Conservation (phyloP, 2,113 vertebrate genomes). For the Nicator chloris region DNA sequence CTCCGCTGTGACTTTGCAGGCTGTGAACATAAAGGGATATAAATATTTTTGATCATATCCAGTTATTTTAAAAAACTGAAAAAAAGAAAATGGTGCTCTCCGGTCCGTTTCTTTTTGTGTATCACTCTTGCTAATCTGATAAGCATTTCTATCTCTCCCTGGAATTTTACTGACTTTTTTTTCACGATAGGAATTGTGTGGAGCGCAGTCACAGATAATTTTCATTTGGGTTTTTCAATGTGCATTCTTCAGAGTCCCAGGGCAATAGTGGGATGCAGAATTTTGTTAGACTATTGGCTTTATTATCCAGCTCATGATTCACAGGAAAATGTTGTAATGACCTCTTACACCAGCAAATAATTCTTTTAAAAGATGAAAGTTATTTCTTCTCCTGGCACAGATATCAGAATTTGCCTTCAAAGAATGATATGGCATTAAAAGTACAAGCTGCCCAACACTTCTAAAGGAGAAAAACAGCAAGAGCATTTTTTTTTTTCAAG, state of each 20-base stretch:
- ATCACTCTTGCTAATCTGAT: neutral
- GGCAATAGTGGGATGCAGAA: conserved; percentile 18
- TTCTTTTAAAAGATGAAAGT: conserved; percentile 57
- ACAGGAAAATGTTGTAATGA: conserved; percentile 53
- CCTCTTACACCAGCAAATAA: conserved; percentile 49
- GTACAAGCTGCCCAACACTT: conserved; percentile 59
- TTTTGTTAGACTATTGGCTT: conserved; percentile 43
- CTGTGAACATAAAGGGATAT: neutral
- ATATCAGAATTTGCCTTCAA: conserved; percentile 48
- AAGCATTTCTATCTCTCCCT: neutral
- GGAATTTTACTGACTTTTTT: neutral
- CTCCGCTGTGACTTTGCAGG: neutral
- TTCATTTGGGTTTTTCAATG: neutral
- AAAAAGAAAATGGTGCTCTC: neutral
- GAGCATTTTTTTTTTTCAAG: conserved; percentile 1
- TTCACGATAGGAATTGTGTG: neutral
- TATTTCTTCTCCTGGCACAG: conserved; percentile 49
- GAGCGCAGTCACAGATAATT: conserved; percentile 6
- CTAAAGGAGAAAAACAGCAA: conserved; percentile 28
- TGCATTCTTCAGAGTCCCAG: conserved; percentile 42
- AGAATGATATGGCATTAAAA: conserved; percentile 54
- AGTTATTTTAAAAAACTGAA: neutral
- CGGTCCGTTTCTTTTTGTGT: neutral
- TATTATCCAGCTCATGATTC: conserved; percentile 40
- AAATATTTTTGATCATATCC: neutral